Evolutionary conservation across 1,140 invertebrate genomes (phyloP).

Genomic region (Drosophila obscura): DNA sequence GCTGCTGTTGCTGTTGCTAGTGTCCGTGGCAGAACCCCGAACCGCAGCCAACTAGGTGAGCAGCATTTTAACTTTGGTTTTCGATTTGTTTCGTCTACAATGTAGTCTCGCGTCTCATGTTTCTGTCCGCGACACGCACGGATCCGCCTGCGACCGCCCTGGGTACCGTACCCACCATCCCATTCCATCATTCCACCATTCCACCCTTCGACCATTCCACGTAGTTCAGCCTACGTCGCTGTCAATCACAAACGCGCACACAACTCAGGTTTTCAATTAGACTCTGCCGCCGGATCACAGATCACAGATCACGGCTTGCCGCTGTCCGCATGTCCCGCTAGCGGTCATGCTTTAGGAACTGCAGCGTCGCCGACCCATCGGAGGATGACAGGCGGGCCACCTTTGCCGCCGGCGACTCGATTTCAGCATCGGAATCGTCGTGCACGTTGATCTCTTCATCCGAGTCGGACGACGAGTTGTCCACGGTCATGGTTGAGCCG

Average conservation of each 20-base stretch:
- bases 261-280: constrained; percentile 81
- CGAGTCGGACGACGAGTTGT: constrained; percentile 78
- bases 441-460: constrained; percentile 86
- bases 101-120: constrained; percentile 55
- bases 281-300: constrained; percentile 26
- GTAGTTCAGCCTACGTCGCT: constrained; percentile 36
- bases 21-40: constrained; percentile 29
- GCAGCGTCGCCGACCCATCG: constrained; percentile 68
- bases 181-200: background rate
- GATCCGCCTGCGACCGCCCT: constrained; percentile 27
- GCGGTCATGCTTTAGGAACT: constrained; percentile 82
- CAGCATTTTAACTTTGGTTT: constrained; percentile 82
- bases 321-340: constrained; percentile 14
- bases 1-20: constrained; percentile 1
- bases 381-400: constrained; percentile 75
- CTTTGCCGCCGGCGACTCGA: constrained; percentile 70
- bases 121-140: constrained; percentile 59
- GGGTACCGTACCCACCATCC: background rate
- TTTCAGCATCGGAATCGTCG: constrained; percentile 86
- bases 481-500: constrained; percentile 74
- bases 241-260: constrained; percentile 80
- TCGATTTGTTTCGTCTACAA: constrained; percentile 63
- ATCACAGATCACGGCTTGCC: too few relatives aligned
- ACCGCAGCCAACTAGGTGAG: constrained; percentile 76
- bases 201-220: constrained; percentile 5